phyloP scores from a whole-genome alignment of 2,113 vertebrate species.

The Tauraco erythrolophus region DNA sequence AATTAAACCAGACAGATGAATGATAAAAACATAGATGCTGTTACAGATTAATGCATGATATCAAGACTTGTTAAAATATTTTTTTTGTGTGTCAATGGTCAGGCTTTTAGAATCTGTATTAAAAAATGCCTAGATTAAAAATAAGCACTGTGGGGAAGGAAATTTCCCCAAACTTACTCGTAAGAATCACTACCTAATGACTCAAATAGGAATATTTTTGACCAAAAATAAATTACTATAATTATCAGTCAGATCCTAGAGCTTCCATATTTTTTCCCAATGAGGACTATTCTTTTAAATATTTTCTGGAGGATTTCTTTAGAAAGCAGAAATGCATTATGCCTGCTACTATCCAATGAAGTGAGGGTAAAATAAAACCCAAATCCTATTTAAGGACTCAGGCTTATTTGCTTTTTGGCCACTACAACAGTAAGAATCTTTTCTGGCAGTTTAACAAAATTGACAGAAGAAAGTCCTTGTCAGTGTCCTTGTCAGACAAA shows the following conservation, averaged over 20 bases:
- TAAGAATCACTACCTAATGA: background rate
- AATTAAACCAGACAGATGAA: background rate
- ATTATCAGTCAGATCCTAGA: background rate
- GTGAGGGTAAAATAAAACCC: background rate
- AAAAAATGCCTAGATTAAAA: background rate
- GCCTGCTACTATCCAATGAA: background rate
- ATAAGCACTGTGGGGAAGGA: background rate
- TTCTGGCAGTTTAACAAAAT: background rate
- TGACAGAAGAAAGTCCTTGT: background rate
- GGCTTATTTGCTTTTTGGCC: background rate
- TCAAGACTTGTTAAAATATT: background rate
- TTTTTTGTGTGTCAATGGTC: background rate
- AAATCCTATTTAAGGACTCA: background rate
- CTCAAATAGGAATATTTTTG: background rate
- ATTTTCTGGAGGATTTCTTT: background rate
- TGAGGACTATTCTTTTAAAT: background rate
- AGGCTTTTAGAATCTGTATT: background rate
- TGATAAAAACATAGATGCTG: background rate
- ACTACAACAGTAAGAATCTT: background rate
- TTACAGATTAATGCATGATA: background rate
- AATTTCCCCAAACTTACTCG: background rate
- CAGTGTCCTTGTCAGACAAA: background rate
- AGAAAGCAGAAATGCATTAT: background rate
- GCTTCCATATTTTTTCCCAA: background rate
- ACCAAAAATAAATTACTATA: background rate